A percentile compares a stretch with the other conserved stretches of the same genome.
phyloP scores from a whole-genome alignment of 2,888 invertebrate species.

The Catocala nupta region DNA sequence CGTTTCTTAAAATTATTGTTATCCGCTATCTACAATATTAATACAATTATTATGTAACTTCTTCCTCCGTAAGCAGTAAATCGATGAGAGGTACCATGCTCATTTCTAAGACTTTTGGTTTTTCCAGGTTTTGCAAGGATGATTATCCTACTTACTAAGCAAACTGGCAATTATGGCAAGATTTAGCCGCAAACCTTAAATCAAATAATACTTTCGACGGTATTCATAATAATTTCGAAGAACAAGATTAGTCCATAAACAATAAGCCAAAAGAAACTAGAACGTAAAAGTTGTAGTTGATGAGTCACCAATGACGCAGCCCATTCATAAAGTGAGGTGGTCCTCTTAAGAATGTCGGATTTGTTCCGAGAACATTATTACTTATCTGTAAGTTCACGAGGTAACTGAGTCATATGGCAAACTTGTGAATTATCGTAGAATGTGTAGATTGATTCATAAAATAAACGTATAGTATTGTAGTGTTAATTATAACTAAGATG shows the following conservation, averaged over 20 bases:
- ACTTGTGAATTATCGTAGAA: conserved; percentile 20
- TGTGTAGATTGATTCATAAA: conserved; percentile 13
- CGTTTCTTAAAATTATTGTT: too few species aligned
- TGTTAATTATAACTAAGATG: background rate
- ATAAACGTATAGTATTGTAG: background rate
- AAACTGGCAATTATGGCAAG: too few species aligned
- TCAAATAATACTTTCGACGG: too few species aligned
- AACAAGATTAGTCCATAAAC: conserved; percentile 32
- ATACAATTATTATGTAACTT: too few species aligned
- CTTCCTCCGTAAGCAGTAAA: too few species aligned
- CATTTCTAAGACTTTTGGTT: too few species aligned
- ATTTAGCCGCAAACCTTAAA: too few species aligned
- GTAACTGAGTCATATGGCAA: conserved; percentile 46
- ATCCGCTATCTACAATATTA: too few species aligned
- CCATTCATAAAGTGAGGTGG: conserved; percentile 60
- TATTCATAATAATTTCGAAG: conserved; percentile 1
- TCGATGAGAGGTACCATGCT: too few species aligned
- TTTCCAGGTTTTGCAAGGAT: too few species aligned
- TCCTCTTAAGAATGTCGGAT: conserved; percentile 53
- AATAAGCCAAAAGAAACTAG: conserved; percentile 28
- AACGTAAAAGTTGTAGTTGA: conserved; percentile 48
- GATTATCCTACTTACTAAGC: too few species aligned
- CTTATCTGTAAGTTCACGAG: conserved; percentile 46
- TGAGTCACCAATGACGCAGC: conserved; percentile 60
- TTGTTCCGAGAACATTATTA: conserved; percentile 57